phyloP scores from a whole-genome alignment of 2,888 invertebrate genomes.

The Cerastis rubricosa region DNA sequence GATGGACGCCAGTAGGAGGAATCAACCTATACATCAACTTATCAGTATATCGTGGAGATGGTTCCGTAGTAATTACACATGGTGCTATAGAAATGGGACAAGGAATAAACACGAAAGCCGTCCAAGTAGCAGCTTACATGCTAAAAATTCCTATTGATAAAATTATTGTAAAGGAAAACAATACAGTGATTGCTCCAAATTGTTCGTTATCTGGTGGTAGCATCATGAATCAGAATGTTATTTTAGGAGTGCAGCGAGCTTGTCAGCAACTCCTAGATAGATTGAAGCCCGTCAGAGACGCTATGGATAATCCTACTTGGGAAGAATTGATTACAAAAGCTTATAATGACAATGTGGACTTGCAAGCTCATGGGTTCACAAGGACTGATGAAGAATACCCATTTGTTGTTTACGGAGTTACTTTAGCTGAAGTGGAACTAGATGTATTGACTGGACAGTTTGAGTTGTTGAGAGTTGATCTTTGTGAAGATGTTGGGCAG shows the following conservation, averaged over 20 bases:
- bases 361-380: slow-evolving; percentile 92
- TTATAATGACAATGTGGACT: slow-evolving; percentile 88
- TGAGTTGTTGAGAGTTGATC: slow-evolving; percentile 91
- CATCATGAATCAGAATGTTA: slow-evolving; percentile 79
- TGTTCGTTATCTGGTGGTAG: slow-evolving; percentile 51
- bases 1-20: slow-evolving; percentile 90
- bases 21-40: slow-evolving; percentile 86
- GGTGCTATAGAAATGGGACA: slow-evolving; percentile 93
- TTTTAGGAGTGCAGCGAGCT: slow-evolving; percentile 69
- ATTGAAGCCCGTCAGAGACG: slow-evolving; percentile 83
- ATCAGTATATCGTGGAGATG: slow-evolving; percentile 92
- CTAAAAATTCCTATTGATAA: slow-evolving; percentile 42
- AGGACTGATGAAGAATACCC: slow-evolving; percentile 72
- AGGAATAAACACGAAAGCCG: slow-evolving; percentile 94
- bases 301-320: slow-evolving; percentile 89
- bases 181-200: slow-evolving; percentile 53
- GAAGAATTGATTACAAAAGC: slow-evolving; percentile 89
- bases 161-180: slow-evolving; percentile 46
- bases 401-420: slow-evolving; percentile 72
- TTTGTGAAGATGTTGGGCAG: slow-evolving; percentile 93
- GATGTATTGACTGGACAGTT: slow-evolving; percentile 93
- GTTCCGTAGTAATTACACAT: slow-evolving; percentile 92
- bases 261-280: slow-evolving; percentile 73
- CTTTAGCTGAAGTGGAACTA: slow-evolving; percentile 53
- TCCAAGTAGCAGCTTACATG: slow-evolving; percentile 88